Evolutionary conservation across 2,888 invertebrate species (phyloP).

Genomic region (Tupiocoris notatus): DNA sequence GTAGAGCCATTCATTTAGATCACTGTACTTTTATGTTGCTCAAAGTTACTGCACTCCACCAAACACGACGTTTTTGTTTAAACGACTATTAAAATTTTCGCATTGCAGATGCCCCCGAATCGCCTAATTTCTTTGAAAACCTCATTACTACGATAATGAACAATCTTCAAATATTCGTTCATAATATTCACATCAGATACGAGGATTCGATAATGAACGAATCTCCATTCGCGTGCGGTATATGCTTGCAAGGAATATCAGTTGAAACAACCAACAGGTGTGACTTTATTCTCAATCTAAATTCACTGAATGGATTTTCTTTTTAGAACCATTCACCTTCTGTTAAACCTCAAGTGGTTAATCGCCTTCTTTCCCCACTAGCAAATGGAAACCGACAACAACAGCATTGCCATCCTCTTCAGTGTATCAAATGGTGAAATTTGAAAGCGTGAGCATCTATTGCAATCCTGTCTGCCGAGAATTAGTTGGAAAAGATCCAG

Average conservation of each 20-base stretch:
- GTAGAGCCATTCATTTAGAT: background rate
- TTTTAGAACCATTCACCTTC: too few species aligned
- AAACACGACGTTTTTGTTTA: too few species aligned
- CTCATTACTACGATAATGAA: conserved; percentile 73
- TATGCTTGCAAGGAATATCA: conserved; percentile 73
- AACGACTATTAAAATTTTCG: background rate
- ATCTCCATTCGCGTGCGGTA: conserved; percentile 69
- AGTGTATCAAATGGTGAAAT: conserved; percentile 71
- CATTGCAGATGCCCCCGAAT: conserved; percentile 59
- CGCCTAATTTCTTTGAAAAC: conserved; percentile 62
- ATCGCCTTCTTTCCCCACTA: conserved; percentile 53
- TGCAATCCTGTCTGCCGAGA: conserved; percentile 62
- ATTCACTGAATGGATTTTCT: background rate
- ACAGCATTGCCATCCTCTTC: conserved; percentile 57
- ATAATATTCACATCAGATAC: conserved; percentile 77
- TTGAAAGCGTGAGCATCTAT: conserved; percentile 74
- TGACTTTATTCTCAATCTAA: conserved; percentile 41
- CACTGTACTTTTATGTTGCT: too few species aligned
- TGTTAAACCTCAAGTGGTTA: too few species aligned
- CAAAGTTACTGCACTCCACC: too few species aligned
- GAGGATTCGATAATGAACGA: conserved; percentile 70
- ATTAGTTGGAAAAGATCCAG: conserved; percentile 59
- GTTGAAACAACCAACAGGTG: conserved; percentile 79
- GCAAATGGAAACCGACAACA: conserved; percentile 74
- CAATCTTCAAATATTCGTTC: conserved; percentile 74